Evolutionary conservation across 2,113 vertebrate genomes (phyloP).

Genomic region (Oreochromis aureus): DNA sequence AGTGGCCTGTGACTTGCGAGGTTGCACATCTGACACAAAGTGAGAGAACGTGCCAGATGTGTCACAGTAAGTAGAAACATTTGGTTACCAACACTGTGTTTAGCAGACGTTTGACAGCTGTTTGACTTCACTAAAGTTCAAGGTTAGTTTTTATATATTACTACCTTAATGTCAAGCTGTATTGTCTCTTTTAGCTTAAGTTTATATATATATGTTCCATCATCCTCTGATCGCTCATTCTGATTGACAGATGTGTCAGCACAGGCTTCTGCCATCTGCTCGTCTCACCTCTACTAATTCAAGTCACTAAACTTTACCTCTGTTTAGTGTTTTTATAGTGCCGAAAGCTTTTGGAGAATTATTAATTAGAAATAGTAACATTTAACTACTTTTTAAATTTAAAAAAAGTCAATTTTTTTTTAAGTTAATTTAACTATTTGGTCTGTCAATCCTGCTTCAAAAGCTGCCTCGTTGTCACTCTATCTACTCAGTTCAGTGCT

Average conservation of each 20-base stretch:
- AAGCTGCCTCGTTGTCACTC: rapidly evolving
- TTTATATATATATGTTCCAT: background rate
- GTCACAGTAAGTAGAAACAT: background rate
- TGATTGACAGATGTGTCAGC: background rate
- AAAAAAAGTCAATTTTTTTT: rapidly evolving
- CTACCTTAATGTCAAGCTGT: background rate
- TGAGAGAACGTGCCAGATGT: background rate
- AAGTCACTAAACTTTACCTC: background rate
- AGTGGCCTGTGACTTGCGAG: background rate
- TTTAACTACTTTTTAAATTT: rapidly evolving
- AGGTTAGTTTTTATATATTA: background rate
- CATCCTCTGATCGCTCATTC: background rate
- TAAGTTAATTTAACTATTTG: background rate
- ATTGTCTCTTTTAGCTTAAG: background rate
- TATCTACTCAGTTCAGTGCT: background rate
- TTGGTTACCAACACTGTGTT: background rate
- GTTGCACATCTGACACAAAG: background rate
- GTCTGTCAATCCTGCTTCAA: background rate
- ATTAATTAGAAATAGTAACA: background rate
- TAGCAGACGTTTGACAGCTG: background rate
- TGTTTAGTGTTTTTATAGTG: background rate
- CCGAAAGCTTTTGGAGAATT: background rate
- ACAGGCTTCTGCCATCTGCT: background rate
- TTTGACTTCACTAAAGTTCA: background rate
- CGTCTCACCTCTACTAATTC: background rate